Conservation (phyloP, 2,113 vertebrate species). For the Mastomys coucha region DNA sequence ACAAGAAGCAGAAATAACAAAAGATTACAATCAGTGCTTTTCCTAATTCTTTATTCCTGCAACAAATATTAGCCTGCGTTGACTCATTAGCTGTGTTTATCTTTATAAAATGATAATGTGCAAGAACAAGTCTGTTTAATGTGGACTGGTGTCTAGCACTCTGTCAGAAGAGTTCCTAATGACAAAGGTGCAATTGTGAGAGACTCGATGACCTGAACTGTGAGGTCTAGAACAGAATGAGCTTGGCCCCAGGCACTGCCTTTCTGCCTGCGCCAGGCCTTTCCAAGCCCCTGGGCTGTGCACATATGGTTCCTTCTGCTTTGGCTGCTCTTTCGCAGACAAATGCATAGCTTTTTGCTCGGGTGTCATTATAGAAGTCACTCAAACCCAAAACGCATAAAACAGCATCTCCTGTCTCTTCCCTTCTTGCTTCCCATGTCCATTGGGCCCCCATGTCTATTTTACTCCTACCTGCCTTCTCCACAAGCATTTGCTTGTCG, state of each 20-base stretch:
- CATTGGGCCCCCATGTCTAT: neutral
- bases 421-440: neutral
- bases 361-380: neutral
- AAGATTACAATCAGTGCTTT: slow-evolving; percentile 23
- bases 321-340: neutral
- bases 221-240: neutral
- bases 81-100: slow-evolving; percentile 19
- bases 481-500: neutral
- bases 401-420: neutral
- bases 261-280: neutral
- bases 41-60: slow-evolving; percentile 1
- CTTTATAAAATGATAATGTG: slow-evolving; percentile 19
- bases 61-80: slow-evolving; percentile 26
- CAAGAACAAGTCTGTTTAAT: neutral
- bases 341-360: neutral
- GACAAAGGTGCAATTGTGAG: neutral
- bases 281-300: neutral
- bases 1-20: slow-evolving; percentile 31
- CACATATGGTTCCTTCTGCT: neutral
- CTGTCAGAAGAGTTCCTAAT: slow-evolving; percentile 27
- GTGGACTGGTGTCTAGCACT: neutral
- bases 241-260: neutral
- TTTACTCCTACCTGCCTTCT: neutral
- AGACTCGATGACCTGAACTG: neutral
- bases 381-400: neutral